Base-by-base conservation (phyloP, 64 coral and sea anemone species). In the Hydrozoanthus tunicans region DNA sequence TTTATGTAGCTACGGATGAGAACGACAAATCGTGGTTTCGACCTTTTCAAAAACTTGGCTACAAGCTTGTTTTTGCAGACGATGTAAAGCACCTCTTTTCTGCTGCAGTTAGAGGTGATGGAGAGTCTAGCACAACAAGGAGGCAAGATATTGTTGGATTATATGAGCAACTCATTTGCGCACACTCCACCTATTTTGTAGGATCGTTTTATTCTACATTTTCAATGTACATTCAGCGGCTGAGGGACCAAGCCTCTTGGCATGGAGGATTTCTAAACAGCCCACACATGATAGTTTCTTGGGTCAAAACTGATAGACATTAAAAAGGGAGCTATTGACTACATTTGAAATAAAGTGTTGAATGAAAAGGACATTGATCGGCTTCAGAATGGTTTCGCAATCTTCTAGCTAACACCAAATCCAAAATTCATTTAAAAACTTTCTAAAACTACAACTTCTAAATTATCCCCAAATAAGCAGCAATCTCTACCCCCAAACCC, bases 1-100 rank as follows among this genome's bases (percentile, higher is more conserved):
- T 99, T 80, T 99, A 99, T 24, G 86, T 99, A 14, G 94, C 97
- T 13, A 99, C 97, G 0, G 97, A 99, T 70, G 97, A 99, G 52
- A 77, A 20, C 51, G 83, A 96, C 69, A 79, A 75, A 72, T 74
- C 78, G 17, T 99, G 97, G 97, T 99, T 99, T 80, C 10, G 76
- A 27, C 94, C 94, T 54, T 93, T 99, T 51, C 93, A 58, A 61
- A 73, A 96, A 76, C 92, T 90, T 43, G 97, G 97, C 4, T 99
- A 92, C 70, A 80, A 92, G 26, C 27, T 99, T 7, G 85, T 92
- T 9, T 99, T 96, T 85, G 89, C 94, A 77, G 77, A 92, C 14
- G 82, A 95, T 58, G 77, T 99, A 25, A n/a, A 61, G 9, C 55
- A 70, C 13, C 13, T 77, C 17, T 58, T 89, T 10, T 59, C 85